Evolutionary conservation across 2,888 invertebrate species (phyloP).

Genomic region (Oscheius myriophilus): DNA sequence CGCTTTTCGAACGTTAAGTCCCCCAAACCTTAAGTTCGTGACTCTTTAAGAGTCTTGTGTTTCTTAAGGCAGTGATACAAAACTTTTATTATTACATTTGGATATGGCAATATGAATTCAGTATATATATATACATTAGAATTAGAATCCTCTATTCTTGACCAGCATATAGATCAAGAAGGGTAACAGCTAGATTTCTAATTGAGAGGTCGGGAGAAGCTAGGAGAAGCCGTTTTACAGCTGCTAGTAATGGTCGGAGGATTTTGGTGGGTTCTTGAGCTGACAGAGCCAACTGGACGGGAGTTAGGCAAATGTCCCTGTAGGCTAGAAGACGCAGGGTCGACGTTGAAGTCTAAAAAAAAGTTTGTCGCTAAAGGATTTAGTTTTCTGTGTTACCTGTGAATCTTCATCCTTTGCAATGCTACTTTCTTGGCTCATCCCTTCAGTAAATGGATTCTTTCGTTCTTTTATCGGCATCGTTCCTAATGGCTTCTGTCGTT

Average conservation of each 20-base stretch:
- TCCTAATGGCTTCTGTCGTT: constrained; percentile 23
- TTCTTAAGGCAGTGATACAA: too few relatives aligned
- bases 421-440: constrained; percentile 5
- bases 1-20: too few relatives aligned
- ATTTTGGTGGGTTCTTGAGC: constrained; percentile 2
- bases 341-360: neutral
- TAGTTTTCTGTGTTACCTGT: neutral
- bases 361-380: too few relatives aligned
- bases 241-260: constrained; percentile 30
- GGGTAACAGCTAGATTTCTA: constrained; percentile 37
- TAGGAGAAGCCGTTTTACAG: constrained; percentile 37
- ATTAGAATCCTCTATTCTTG: constrained; percentile 2
- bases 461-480: constrained; percentile 18
- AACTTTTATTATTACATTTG: too few relatives aligned
- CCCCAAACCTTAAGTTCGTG: too few relatives aligned
- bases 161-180: constrained; percentile 14
- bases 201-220: constrained; percentile 50
- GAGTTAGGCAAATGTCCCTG: constrained; percentile 43
- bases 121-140: too few relatives aligned
- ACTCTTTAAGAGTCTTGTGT: too few relatives aligned
- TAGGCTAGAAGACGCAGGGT: constrained; percentile 39
- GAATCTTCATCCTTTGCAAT: neutral
- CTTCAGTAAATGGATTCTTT: constrained; percentile 25
- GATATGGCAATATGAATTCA: too few relatives aligned
- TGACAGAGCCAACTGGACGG: constrained; percentile 19